Base-by-base conservation (phyloP, 2,888 invertebrate species). In the Spodoptera exigua region DNA sequence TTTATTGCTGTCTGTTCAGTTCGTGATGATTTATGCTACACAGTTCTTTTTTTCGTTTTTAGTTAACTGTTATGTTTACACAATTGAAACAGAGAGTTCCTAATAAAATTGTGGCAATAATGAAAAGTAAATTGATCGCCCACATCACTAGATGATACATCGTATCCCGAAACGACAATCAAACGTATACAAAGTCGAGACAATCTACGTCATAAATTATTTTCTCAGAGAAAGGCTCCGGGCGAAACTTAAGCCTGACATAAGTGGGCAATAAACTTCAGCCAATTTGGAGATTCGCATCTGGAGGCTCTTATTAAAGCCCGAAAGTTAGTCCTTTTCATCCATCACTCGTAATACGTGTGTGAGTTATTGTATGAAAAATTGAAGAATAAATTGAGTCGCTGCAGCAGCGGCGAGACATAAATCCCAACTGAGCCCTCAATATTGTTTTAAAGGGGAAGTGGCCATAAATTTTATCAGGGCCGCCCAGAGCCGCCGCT, bases 361-460 rank as follows among this genome's bases (percentile, higher is more conserved):
- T 94, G 93, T 94, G 94, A 94, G 93, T 94, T 93, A 94, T 94
- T 93, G 93, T 93, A 94, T 93, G 94, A 94, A 94, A 94, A 94
- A 94, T 94, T 94, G 94, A 93, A 94, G 94, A 94, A 94, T 94
- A 94, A 94, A 94, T 94, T 94, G 94, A 93, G 94, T 94, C 94
- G 93, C 93, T 94, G 93, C 93, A 92, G 89, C 92, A 89, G 92
- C 93, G 92, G 93, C 93, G 91, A 93, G 93, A 93, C 93, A 94
- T 94, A 94, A 94, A 94, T 94, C 94, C 93, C 92, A 93, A 93
- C 93, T 92, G 94, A 94, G 93, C 94, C 94, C 93, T 94, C 94
- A 94, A 94, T 94, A 94, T 94, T 94, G 94, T 94, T 94, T 94
- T 94, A 94, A 94, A 94, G 93, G 92, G 94, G 93, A 93, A 92